Evolutionary conservation across 2,888 invertebrate species (phyloP).

Genomic region (Rhorus exstirpatorius): DNA sequence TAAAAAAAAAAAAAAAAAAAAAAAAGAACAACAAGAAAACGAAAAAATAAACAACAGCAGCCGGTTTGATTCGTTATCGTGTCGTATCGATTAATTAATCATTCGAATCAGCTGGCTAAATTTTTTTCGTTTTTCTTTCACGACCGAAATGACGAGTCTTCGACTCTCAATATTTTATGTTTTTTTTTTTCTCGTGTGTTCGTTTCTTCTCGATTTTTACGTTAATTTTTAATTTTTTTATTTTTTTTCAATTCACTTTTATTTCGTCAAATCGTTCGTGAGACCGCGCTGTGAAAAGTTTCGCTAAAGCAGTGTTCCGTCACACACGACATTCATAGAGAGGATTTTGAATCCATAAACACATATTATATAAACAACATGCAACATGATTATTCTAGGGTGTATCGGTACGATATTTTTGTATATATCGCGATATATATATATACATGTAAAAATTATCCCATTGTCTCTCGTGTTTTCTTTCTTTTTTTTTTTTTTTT

Average conservation of each 20-base stretch:
- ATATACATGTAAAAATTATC: constrained; percentile 68
- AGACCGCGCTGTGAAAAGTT: constrained; percentile 74
- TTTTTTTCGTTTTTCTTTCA: too few species aligned
- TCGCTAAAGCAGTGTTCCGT: constrained; percentile 76
- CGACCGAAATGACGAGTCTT: too few species aligned
- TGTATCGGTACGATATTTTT: constrained; percentile 80
- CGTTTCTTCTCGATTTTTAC: constrained; percentile 25
- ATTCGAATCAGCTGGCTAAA: constrained; percentile 18
- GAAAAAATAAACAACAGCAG: neutral
- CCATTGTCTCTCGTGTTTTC: constrained; percentile 15
- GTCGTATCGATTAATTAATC: constrained; percentile 24
- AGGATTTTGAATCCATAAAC: constrained; percentile 85
- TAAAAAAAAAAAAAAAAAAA: neutral
- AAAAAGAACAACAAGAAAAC: neutral
- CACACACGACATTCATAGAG: constrained; percentile 84
- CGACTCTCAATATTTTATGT: constrained; percentile 31
- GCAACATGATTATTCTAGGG: constrained; percentile 85
- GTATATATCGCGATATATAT: constrained; percentile 70
- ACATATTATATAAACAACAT: constrained; percentile 86
- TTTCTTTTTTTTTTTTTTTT: neutral
- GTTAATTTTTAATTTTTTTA: constrained; percentile 25
- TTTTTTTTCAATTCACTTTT: constrained; percentile 3
- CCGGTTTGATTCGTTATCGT: constrained; percentile 17
- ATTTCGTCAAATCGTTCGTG: constrained; percentile 43
- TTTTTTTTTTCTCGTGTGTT: constrained; percentile 47